phyloP scores from a whole-genome alignment of 1,140 invertebrate genomes.

The Dufourea novaeangliae region DNA sequence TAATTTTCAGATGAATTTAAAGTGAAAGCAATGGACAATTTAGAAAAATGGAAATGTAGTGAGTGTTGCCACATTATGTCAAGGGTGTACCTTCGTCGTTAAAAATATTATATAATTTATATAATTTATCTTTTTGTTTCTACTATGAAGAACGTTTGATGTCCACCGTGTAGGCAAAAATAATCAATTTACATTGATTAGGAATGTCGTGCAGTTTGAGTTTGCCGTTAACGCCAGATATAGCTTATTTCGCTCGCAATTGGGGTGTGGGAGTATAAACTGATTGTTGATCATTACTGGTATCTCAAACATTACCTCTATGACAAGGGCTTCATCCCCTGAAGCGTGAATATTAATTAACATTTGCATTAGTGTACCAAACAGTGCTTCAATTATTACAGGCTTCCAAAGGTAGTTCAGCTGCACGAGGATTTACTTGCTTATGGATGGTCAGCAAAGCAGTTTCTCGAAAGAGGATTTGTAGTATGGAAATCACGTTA shows the following conservation, averaged over 20 bases:
- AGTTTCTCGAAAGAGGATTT: not conserved
- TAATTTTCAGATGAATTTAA: too few species aligned
- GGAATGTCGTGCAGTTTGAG: not conserved
- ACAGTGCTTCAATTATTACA: not conserved
- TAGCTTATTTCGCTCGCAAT: not conserved
- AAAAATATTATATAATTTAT: too few species aligned
- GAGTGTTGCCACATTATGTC: too few species aligned
- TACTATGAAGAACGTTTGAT: too few species aligned
- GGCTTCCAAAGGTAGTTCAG: not conserved
- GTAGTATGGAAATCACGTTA: not conserved
- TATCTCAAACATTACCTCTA: not conserved
- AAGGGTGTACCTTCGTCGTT: too few species aligned
- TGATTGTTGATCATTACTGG: not conserved
- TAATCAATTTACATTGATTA: not conserved
- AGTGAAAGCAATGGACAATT: too few species aligned
- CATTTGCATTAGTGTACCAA: not conserved
- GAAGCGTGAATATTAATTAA: slow-evolving; percentile 19
- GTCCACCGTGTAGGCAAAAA: too few species aligned
- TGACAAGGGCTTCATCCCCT: not conserved
- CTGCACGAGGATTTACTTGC: not conserved
- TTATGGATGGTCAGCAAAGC: not conserved
- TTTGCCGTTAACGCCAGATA: too few species aligned
- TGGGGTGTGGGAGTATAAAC: not conserved
- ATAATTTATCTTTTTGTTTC: too few species aligned
- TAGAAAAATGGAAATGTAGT: too few species aligned